Evolutionary conservation across 2,113 vertebrate species (phyloP).

Genomic region (Hystrix cristata): DNA sequence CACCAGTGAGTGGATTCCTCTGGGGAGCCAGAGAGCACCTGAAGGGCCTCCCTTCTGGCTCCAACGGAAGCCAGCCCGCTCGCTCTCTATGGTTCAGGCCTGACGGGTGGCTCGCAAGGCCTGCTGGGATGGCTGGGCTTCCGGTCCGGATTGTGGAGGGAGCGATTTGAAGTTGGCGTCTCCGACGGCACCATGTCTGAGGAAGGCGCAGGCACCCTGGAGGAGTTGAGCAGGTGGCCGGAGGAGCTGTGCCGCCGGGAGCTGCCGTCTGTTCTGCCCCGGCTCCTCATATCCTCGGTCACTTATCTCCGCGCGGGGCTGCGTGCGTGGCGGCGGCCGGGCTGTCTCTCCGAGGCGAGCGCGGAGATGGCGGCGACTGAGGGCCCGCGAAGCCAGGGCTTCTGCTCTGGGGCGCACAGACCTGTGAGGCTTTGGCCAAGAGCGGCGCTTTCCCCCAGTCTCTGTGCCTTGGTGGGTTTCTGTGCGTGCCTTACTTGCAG

Average conservation of each 20-base stretch:
- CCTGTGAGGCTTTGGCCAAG: too few relatives aligned
- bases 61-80: accelerated
- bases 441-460: too few relatives aligned
- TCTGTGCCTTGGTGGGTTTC: too few relatives aligned
- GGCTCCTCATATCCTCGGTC: slow-evolving; percentile 95
- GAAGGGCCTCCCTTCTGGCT: accelerated
- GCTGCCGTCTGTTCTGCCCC: slow-evolving; percentile 90
- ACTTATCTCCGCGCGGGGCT: too few relatives aligned
- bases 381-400: too few relatives aligned
- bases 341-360: too few relatives aligned
- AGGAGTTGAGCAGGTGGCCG: slow-evolving; percentile 91
- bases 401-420: too few relatives aligned
- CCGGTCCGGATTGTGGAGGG: slow-evolving; percentile 46
- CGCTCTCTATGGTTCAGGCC: slow-evolving; percentile 45
- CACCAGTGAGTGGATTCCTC: not conserved
- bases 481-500: too few relatives aligned
- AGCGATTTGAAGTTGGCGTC: accelerated
- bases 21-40: not conserved
- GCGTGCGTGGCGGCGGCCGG: too few relatives aligned
- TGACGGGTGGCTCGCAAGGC: slow-evolving; percentile 56
- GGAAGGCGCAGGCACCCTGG: slow-evolving; percentile 76
- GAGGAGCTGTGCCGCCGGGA: slow-evolving; percentile 91
- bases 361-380: too few relatives aligned
- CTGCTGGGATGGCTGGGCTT: slow-evolving; percentile 68
- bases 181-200: not conserved